Base-by-base conservation (phyloP, 2,888 invertebrate genomes). In the Dryomyza anilis region DNA sequence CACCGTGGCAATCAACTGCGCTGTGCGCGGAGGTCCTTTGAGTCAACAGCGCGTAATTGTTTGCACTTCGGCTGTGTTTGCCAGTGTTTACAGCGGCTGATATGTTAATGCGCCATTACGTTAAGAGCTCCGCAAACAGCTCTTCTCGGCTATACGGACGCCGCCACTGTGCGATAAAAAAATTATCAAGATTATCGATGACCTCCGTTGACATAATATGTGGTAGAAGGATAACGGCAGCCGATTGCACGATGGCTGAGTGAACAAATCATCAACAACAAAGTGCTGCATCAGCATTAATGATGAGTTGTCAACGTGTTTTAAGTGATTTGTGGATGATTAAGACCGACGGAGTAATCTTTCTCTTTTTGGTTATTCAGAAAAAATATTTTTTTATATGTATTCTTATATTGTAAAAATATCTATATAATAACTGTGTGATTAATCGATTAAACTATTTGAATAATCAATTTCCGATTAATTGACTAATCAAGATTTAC, bases 101-200 rank as follows among this genome's bases (percentile, higher is more conserved):
- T 70, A 73, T 74, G 72, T 73, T 74, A 73, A 78, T 77, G 73
- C 73, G 74, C 77, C 76, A 78, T 77, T 78, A 76, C 72, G 76
- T 74, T 77, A 75, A 78, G 76, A 78, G 77, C 79, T 75, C 74
- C 71, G 76, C 71, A 78, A 78, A 77, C 74, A 76, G 68, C n/a
- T n/a, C n/a, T n/a, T n/a, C n/a, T n/a, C n/a, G n/a, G n/a, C n/a
- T n/a, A n/a, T n/a, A n/a, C n/a, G n/a, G n/a, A n/a, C n/a, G n/a
- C n/a, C n/a, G n/a, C n/a, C n/a, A n/a, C n/a, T n/a, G 30, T 8
- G 43, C 29, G 61, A 61, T 53, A 61, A 61, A 61, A n/a, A 52
- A 29, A 43, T 53, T 61, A 29, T 61, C 8, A 14, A 14, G 52
- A 52, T 27, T 52, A 50, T 50, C 46, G 58, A 58, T 58, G 50